Evolutionary conservation across 2,888 invertebrate species (phyloP).

Genomic region (Busseola fusca): DNA sequence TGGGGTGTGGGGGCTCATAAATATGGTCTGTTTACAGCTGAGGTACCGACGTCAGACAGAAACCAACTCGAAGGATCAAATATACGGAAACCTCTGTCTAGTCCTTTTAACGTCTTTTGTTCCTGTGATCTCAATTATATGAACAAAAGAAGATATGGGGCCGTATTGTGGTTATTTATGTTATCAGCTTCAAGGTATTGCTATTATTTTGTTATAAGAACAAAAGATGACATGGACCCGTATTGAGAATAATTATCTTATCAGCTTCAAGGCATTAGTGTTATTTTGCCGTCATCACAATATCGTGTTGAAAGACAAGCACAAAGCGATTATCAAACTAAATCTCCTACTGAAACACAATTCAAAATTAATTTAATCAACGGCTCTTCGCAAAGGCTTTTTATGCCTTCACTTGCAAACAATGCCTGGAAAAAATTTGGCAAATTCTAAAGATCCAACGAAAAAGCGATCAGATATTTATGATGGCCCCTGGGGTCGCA

Average conservation of each 20-base stretch:
- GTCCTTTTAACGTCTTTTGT: conserved; percentile 11
- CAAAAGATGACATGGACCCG: conserved; percentile 4
- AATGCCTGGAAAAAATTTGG: neutral
- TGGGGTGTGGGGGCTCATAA: conserved; percentile 41
- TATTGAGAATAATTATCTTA: neutral
- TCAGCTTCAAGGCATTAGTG: neutral
- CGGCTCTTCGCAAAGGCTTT: neutral
- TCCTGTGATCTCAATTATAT: conserved; percentile 21
- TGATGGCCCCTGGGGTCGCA: conserved; percentile 26
- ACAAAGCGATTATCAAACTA: neutral
- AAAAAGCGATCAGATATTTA: conserved; percentile 39
- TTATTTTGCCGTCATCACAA: neutral
- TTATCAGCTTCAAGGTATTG: neutral
- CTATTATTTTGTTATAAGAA: neutral
- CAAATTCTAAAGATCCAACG: conserved; percentile 17
- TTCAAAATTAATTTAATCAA: conserved; percentile 2
- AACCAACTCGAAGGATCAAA: conserved; percentile 34
- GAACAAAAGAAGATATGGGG: conserved; percentile 9
- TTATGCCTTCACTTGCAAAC: conserved; percentile 21
- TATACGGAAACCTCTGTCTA: conserved; percentile 21
- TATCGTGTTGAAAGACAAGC: neutral
- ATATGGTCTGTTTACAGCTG: conserved; percentile 51
- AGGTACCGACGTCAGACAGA: conserved; percentile 21
- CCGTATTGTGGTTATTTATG: neutral
- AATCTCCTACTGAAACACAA: neutral